Base-by-base conservation (phyloP, 2,113 vertebrate genomes). In the Hystrix brachyura region DNA sequence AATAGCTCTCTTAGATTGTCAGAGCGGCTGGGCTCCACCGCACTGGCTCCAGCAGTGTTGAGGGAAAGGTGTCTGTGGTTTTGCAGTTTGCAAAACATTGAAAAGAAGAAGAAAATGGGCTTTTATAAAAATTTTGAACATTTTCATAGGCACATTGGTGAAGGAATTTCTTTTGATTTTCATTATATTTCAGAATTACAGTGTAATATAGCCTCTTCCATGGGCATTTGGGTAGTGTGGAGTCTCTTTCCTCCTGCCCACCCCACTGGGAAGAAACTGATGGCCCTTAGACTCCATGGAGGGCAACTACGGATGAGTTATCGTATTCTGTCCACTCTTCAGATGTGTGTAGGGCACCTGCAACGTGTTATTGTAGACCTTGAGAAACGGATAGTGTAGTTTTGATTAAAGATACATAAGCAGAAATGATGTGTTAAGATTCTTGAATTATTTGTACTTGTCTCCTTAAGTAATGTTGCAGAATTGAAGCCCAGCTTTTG, bases 1-100 rank as follows among this genome's bases (percentile, higher is more conserved):
- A 97, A 97, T 84, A 98, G 92, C 83, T 67, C 10, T 76, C 14
- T 7, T 84, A 65, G 90, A 74, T 67, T 96, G 62, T 60, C 32
- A 80, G 53, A 97, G 64, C 80, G 62, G 59, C 55, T 34, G 43
- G 51, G 53, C 71, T 94, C 62, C 19, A 48, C 94, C 71, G 72
- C 27, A 53, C 7, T 64, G 87, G 92, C 46, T 91, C 69, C n/a
- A n/a, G 90, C 86, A 55, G 59, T 18, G 55, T 51, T 27, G 43
- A 92, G 86, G 91, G 64, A 91, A 96, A 65, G 43, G 57, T 38
- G 53, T 48, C 57, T 64, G 32, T 78, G 90, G 86, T 27, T 88
- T 95, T 95, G 89, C 48, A 72, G 64, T 94, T 84, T 46, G 60
- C 0, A 94, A 4, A 29, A 83, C 64, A 67, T 60, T 85, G 60